Evolutionary conservation across 2,113 vertebrate genomes (phyloP), one percentile per base, ranked within the genome.

Genomic region (Danionella cerebrum): DNA sequence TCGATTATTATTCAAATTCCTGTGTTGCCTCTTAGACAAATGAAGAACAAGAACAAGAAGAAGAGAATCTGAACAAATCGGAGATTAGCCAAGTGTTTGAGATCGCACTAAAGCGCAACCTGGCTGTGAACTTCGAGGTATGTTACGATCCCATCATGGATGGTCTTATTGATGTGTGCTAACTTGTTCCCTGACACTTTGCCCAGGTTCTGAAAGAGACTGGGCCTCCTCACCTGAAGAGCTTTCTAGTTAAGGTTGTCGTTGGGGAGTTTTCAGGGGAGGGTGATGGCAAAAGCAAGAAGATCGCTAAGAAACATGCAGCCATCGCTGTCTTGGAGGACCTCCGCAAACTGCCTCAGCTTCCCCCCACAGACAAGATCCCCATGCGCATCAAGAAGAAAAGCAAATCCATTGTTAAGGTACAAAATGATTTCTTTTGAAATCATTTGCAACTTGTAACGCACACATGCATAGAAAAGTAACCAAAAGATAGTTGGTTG

Each of bases 31-130:
- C 78, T 13, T 76, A 99, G 96, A 88, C 93, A 72, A 94, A 94
- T 65, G 93, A 94, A 80, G 93, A 94, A 79, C 84, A 88, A 6
- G 89, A 91, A 83, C 93, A 98, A 84, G 94, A 98, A 84, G n/a
- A n/a, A n/a, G n/a, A n/a, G n/a, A 98, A 98, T 86, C 91, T 97
- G 71, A 99, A 97, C 88, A 98, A 99, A 84, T 98, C 96, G 54
- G 96, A 99, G 93, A 96, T 99, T 84, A 99, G 96, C 84, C 96
- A 99, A 91, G 96, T 98, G 80, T 99, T 98, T 88, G 96, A 98
- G 87, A 95, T 97, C 85, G 94, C 96, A 84, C 92, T 98, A 78
- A 99, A 97, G 88, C 92, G 94, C 83, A 97, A 97, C 85, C 86
- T 99, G 84, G 91, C 95, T 83, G 95, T 98, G 84, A 95, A 94